Evolutionary conservation across 1,140 invertebrate genomes (phyloP), one percentile per base, ranked within the genome.

Genomic region (Brachionus koreanus): DNA sequence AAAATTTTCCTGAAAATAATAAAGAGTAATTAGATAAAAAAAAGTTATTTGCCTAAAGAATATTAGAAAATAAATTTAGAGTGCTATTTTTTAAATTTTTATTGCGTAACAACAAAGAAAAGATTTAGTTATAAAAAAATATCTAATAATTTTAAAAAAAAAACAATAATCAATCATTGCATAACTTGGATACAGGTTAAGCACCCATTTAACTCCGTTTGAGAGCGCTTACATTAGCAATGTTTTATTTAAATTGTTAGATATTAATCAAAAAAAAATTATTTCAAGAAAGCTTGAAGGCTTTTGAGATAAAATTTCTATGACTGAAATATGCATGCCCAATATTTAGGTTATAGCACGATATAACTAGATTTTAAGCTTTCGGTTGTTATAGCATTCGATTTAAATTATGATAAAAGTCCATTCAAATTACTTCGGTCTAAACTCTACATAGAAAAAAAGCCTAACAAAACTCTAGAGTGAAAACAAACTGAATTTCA

Each of bases 321-420:
- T 57, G 49, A 19, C 49, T 57, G n/a, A 57, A 57, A 19, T 57
- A 19, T 57, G 49, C 49, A 57, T 57, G 49, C 49, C 49, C 49
- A 57, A 7, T 57, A 57, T 57, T 57, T 57, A 57, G 49, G 49
- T 57, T 57, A 57, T 57, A 19, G 49, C 49, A 57, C 49, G 49
- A 57, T 57, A 57, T 9, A 57, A 57, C 49, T 25, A 57, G 49
- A 57, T 19, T 57, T 57, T 57, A 57, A 57, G 35, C 33, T 39
- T 39, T 69, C 35, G 65, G 65, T 69, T 69, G 65, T 69, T 69
- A 69, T 69, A 69, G 65, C 65, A 69, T 69, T 69, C 65, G n/a
- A 69, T 69, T 69, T 69, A 69, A 65, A 39, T 69, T 69, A 69
- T 69, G 65, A 69, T 39, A 37, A 69, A 69, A 69, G 65, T 69